Evolutionary conservation across 2,797 vertebrate species (phyloP), one percentile per base, ranked within the genome.

Genomic region (Enteromius afrohamiltoni): DNA sequence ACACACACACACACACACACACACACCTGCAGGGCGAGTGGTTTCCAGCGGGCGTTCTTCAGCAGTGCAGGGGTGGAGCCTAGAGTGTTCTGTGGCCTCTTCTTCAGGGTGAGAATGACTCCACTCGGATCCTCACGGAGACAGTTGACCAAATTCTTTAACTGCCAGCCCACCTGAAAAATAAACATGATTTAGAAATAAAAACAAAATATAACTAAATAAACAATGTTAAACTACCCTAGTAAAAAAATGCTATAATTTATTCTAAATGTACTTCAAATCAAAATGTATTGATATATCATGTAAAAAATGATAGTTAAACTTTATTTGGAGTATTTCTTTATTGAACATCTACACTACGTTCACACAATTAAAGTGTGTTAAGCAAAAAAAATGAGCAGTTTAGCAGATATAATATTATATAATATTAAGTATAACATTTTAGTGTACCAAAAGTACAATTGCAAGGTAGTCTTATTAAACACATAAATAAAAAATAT

Each of bases 31-130:
- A 95, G 92, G 0, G 93, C 94, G 4, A 95, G 93, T 10, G 95
- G 95, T 83, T 95, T 96, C 94, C 95, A 95, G 83, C 94, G 92
- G 47, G 95, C 92, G 1, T 95, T 95, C 90, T 95, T 95, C 86
- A 96, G 91, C 29, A 95, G 93, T 26, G 93, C 94, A 7, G 94
- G 93, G 79, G 93, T 93, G 68, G 94, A 95, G 58, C 94, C 92
- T 53, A 95, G 87, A 0, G 92, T 95, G 60, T 95, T 95, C 90
- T 96, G 94, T n/a, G 94, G 95, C 23, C 94, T 92, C 77, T 96
- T 95, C 88, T 96, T 95, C 89, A 95, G 88, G 3, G 94, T 95
- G 89, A 96, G 89, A 74, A 95, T 95, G 55, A 95, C 95, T 55
- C 95, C 94, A 0, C 91, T 93, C n/a, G 94, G 95, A 88, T 95